Conservation (phyloP, 2,888 invertebrate species). For the Ephialtes manifestator region DNA sequence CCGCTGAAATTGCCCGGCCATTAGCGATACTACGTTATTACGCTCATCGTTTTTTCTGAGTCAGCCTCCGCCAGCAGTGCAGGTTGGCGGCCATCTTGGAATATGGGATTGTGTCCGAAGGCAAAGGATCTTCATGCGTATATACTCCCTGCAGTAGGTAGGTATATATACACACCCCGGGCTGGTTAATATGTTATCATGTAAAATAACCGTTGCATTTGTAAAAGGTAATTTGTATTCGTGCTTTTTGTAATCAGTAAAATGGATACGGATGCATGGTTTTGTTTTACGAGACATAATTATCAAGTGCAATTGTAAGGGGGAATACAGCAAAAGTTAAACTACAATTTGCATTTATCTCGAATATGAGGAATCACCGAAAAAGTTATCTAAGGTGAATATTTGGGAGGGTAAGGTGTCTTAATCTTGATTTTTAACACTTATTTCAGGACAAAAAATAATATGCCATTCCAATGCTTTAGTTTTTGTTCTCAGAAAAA, state of each 20-base stretch:
- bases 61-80: conserved; percentile 79
- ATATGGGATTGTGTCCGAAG: conserved; percentile 81
- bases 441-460: too few species aligned
- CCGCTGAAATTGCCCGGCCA: conserved; percentile 85
- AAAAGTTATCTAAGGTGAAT: not conserved
- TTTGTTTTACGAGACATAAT: conserved; percentile 32
- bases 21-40: conserved; percentile 86
- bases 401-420: not conserved
- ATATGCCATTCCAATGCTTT: too few species aligned
- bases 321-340: not conserved
- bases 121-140: conserved; percentile 67
- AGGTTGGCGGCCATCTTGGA: conserved; percentile 84
- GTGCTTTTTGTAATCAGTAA: conserved; percentile 63
- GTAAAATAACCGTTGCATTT: conserved; percentile 56
- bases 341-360: not conserved
- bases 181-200: conserved; percentile 61
- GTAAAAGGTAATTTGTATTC: conserved; percentile 58
- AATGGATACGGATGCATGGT: conserved; percentile 56
- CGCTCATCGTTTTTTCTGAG: conserved; percentile 84
- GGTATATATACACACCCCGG: conserved; percentile 36
- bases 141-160: conserved; percentile 32
- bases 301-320: conserved; percentile 18
- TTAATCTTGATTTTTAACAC: not conserved
- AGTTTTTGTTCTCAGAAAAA: too few species aligned
- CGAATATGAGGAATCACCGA: not conserved